phyloP scores from a whole-genome alignment of 1,140 invertebrate species.

The Eueides isabella region DNA sequence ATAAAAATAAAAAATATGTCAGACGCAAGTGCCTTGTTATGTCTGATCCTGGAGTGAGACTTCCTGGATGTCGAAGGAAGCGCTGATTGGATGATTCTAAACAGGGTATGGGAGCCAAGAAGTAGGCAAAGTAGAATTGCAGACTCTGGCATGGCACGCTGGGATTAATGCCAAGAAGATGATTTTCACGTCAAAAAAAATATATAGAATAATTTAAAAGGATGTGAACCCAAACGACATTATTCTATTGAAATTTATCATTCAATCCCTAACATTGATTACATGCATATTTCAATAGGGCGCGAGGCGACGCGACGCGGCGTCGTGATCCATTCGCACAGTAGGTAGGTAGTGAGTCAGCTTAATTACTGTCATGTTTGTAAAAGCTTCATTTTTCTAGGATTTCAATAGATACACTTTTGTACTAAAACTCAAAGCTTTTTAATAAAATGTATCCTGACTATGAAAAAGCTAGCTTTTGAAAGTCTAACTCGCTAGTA shows the following conservation, averaged over 20 bases:
- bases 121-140: no score
- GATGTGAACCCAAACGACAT: neutral
- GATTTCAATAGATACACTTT: conserved; percentile 8
- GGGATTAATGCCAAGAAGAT: no score
- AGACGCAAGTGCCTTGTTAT: no score
- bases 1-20: no score
- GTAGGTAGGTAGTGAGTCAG: conserved; percentile 11
- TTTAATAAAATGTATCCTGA: neutral
- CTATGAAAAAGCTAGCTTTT: neutral
- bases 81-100: no score
- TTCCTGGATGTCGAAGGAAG: no score
- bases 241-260: conserved; percentile 22
- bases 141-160: no score
- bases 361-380: conserved; percentile 19
- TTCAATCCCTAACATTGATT: conserved; percentile 24
- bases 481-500: neutral
- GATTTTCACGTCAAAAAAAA: no score
- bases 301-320: conserved; percentile 1
- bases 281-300: conserved; percentile 18
- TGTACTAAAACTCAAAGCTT: neutral
- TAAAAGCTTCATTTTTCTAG: conserved; percentile 17
- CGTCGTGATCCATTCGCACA: conserved; percentile 13
- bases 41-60: no score
- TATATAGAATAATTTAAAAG: neutral
- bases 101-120: no score